Evolutionary conservation across 2,888 invertebrate genomes (phyloP), one percentile per base, ranked within the genome.

Genomic region (Mythimna vitellina): DNA sequence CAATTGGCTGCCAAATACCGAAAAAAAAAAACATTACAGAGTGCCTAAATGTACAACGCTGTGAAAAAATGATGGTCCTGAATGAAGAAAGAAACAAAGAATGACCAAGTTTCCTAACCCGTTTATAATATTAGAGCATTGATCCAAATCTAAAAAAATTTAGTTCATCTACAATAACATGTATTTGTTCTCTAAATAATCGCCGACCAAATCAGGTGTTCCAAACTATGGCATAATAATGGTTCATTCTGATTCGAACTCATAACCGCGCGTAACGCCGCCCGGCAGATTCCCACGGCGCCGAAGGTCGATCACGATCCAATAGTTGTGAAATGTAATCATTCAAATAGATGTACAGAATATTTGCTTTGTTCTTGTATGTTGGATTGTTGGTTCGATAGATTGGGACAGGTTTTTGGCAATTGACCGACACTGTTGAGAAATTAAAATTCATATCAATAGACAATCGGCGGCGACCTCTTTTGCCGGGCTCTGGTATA

Each of bases 221-320:
- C 25, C 12, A 14, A 69, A 78, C 74, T 78, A 74, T 80, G 82
- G 78, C 80, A 78, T 74, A 82, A 74, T 80, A 80, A 82, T 80
- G 25, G 70, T 65, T 64, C 57, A 58, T 74, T 82, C 66, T 73
- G 74, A 62, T 58, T 67, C 51, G 80, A 82, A 80, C 82, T 67
- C 69, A 57, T 82, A 78, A 80, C 80, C 32, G 35, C 83, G 85
- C 83, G 86, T 85, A 84, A 84, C 84, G 67, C 65, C 67, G 82
- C n/a, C 70, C 80, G 68, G 74, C 82, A 81, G 85, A 86, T 86
- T 86, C 85, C 85, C 85, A 86, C 85, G 86, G 65, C 62, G 62
- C 38, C 79, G 85, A 83, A 86, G 85, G 85, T 77, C 81, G 80
- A 68, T 73, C 85, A 86, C 85, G 86, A 86, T 53, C 65, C 73